phyloP scores from a whole-genome alignment of 2,797 vertebrate genomes.

The Etheostoma perlongum region DNA sequence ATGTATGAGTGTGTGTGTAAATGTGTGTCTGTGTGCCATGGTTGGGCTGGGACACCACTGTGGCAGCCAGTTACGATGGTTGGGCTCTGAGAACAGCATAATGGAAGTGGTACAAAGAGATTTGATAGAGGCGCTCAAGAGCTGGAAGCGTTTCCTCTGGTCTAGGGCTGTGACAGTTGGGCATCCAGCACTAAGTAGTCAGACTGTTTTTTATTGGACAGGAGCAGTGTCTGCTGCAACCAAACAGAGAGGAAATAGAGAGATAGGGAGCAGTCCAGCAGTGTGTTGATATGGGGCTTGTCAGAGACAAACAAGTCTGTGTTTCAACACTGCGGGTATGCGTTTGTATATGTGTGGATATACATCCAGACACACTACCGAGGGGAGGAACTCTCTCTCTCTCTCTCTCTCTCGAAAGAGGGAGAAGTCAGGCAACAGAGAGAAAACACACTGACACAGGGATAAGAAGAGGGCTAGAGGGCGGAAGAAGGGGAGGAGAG shows the following conservation, averaged over 20 bases:
- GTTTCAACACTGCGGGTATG: slow-evolving; percentile 20
- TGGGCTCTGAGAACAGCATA: slow-evolving; percentile 70
- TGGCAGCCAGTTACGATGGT: slow-evolving; percentile 70
- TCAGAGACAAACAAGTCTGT: slow-evolving; percentile 23
- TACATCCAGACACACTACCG: slow-evolving; percentile 50
- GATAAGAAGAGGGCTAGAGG: slow-evolving; percentile 54
- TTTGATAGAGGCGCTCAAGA: slow-evolving; percentile 74
- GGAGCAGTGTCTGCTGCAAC: slow-evolving; percentile 55
- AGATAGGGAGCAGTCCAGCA: slow-evolving; percentile 36
- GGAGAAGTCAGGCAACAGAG: slow-evolving; percentile 41
- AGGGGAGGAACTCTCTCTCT: slow-evolving; percentile 63
- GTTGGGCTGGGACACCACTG: slow-evolving; percentile 56
- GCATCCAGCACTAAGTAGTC: slow-evolving; percentile 67
- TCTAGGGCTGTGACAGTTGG: slow-evolving; percentile 71
- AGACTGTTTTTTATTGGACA: slow-evolving; percentile 74
- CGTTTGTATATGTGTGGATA: slow-evolving; percentile 22
- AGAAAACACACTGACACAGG: slow-evolving; percentile 61
- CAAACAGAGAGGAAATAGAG: slow-evolving; percentile 41
- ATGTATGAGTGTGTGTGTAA: slow-evolving; percentile 2
- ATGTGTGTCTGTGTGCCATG: slow-evolving; percentile 20
- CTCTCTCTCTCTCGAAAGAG: slow-evolving; percentile 55
- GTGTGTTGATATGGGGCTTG: slow-evolving; percentile 36
- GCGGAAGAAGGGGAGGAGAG: slow-evolving; percentile 34
- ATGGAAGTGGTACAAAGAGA: slow-evolving; percentile 79
- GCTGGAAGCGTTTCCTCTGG: slow-evolving; percentile 69